Conservation (phyloP, 2,113 vertebrate species). For the Scophthalmus maximus region DNA sequence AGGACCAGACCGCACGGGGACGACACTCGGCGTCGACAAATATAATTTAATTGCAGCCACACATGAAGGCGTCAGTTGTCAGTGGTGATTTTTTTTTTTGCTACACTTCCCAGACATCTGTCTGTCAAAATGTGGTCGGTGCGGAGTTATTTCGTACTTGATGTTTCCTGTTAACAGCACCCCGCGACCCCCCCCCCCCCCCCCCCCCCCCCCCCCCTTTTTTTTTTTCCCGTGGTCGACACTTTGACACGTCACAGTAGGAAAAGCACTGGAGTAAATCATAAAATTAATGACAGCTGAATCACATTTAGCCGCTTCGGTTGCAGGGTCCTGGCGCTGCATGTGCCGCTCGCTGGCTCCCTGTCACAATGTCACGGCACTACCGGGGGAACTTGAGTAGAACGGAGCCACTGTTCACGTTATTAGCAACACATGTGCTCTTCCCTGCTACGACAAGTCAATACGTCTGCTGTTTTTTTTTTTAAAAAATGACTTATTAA, state of each 20-base stretch:
- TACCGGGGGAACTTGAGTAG: neutral
- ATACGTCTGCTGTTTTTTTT: neutral
- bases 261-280: neutral
- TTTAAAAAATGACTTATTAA: neutral
- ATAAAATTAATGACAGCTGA: slow-evolving; percentile 13
- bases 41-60: no score
- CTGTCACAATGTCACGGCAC: neutral
- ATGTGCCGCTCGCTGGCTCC: neutral
- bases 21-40: no score
- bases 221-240: neutral
- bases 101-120: neutral
- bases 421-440: slow-evolving; percentile 9
- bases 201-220: no score
- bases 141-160: neutral
- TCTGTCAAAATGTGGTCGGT: neutral
- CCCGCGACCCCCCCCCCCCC: no score
- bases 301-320: neutral
- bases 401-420: neutral
- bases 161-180: neutral
- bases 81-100: neutral
- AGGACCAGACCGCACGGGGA: no score
- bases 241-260: neutral
- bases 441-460: slow-evolving; percentile 1
- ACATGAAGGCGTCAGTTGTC: neutral
- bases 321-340: neutral